Evolutionary conservation across 2,888 invertebrate species (phyloP).

Genomic region (Polymixis flavicincta): DNA sequence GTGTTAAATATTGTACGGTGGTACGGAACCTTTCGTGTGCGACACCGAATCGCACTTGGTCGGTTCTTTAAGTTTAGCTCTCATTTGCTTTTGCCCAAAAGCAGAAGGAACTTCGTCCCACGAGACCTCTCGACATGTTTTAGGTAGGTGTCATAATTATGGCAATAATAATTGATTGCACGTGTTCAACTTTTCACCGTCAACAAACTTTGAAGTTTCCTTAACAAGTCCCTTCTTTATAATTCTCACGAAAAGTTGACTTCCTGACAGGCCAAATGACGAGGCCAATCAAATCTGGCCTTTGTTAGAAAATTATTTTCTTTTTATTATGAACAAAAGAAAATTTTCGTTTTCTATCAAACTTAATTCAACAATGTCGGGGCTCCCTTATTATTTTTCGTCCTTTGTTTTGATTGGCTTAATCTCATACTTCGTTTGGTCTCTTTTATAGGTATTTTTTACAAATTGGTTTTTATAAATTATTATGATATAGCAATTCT

Average conservation of each 20-base stretch:
- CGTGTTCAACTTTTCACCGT: conserved; percentile 1
- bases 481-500: conserved; percentile 32
- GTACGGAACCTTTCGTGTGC: no score
- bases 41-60: no score
- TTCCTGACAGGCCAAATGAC: conserved; percentile 59
- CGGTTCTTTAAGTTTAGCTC: no score
- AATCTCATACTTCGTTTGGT: conserved; percentile 42
- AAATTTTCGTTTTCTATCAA: conserved; percentile 73
- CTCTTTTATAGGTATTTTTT: conserved; percentile 38
- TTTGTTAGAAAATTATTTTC: conserved; percentile 69
- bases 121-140: no score
- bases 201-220: conserved; percentile 35
- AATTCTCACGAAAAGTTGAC: conserved; percentile 35
- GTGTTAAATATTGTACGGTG: no score
- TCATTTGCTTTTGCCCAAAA: no score
- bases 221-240: conserved; percentile 32
- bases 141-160: background rate
- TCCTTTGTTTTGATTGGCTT: conserved; percentile 68
- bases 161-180: conserved; percentile 9
- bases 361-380: conserved; percentile 74
- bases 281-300: conserved; percentile 67
- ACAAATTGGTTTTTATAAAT: conserved; percentile 32
- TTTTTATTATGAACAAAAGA: conserved; percentile 72
- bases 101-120: no score
- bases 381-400: conserved; percentile 64